These are phyloP conservation scores for Dipodomys merriami DNA, from an alignment of 2,113 vertebrate species.

Conservation along the genomic window DNA sequence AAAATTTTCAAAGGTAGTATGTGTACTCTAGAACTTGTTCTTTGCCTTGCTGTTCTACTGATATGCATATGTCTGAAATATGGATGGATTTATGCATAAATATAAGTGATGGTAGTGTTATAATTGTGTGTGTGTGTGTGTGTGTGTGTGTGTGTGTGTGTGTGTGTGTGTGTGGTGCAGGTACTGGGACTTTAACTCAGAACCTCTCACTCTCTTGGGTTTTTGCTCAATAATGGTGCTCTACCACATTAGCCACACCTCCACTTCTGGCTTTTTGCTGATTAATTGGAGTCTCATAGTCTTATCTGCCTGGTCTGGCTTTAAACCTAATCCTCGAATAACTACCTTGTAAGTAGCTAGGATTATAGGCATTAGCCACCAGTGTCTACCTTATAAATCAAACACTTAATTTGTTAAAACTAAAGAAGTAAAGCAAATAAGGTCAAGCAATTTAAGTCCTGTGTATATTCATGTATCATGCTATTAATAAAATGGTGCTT, in stretches of 20 bases:
- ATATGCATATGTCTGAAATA: background rate
- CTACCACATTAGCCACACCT: too few relatives aligned
- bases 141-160: too few relatives aligned
- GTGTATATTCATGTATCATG: background rate
- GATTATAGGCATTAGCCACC: too few relatives aligned
- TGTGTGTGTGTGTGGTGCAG: too few relatives aligned
- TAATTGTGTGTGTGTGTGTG: background rate
- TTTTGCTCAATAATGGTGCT: too few relatives aligned
- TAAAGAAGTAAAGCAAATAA: background rate
- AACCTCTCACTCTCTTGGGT: background rate
- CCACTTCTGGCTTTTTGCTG: too few relatives aligned
- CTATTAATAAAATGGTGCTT: background rate
- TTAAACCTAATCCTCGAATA: too few relatives aligned
- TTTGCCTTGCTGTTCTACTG: conserved; percentile 19
- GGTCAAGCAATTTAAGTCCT: background rate
- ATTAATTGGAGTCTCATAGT: too few relatives aligned
- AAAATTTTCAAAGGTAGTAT: background rate
- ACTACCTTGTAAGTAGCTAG: too few relatives aligned
- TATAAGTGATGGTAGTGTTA: background rate
- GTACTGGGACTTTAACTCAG: too few relatives aligned
- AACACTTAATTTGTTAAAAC: background rate
- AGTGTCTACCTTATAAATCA: background rate
- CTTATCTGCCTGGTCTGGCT: too few relatives aligned
- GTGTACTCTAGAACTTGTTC: background rate
- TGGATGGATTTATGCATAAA: background rate